Evolutionary conservation across 92 coral and sea anemone genomes (phyloP).

Genomic region (Meandrina meandrites): DNA sequence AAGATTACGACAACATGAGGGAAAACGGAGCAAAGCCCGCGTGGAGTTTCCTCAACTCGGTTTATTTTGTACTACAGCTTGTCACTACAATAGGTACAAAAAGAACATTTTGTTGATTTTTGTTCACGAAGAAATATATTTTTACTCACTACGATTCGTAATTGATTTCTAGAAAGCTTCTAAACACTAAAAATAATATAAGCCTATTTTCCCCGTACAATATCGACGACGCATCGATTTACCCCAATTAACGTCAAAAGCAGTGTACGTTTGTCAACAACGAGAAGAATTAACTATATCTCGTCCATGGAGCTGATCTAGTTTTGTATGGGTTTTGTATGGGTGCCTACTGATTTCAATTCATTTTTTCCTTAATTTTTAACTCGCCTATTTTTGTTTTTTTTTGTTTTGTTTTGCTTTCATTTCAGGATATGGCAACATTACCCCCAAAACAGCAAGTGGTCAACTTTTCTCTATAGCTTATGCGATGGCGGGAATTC

Average conservation of each 20-base stretch:
- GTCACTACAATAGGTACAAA: constrained; percentile 43
- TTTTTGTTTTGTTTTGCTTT: too few species aligned
- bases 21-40: neutral
- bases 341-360: neutral
- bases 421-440: constrained; percentile 52
- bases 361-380: neutral
- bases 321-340: too few species aligned
- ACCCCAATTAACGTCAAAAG: too few species aligned
- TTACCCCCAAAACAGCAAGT: constrained; percentile 41
- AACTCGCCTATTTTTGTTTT: too few species aligned
- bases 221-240: too few species aligned
- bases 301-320: too few species aligned
- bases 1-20: constrained; percentile 4
- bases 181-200: too few species aligned
- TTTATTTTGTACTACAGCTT: constrained; percentile 32
- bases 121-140: neutral
- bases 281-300: too few species aligned
- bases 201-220: too few species aligned
- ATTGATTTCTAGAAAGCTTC: too few species aligned
- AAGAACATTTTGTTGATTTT: neutral
- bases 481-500: constrained; percentile 51
- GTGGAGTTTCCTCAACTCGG: constrained; percentile 26
- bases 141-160: too few species aligned
- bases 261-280: too few species aligned
- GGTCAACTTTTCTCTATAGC: constrained; percentile 47